Conservation (phyloP, 1,140 invertebrate genomes). For the Drosophila sturtevanti region DNA sequence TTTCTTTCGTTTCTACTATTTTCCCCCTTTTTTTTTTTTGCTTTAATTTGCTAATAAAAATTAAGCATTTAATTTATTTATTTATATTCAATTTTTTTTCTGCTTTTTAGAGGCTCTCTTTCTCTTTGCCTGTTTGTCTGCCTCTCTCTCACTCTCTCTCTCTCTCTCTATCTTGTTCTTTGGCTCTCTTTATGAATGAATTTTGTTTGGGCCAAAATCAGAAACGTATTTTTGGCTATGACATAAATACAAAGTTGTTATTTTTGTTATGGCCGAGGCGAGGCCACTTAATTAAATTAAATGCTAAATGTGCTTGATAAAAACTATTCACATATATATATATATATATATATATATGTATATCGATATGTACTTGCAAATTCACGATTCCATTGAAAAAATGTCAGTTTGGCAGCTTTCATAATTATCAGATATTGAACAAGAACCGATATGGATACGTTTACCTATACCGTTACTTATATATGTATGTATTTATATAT, state of each 20-base stretch:
- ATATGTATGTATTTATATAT: too few species aligned
- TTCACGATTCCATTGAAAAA: conserved; percentile 5
- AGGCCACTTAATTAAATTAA: conserved; percentile 42
- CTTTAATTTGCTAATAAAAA: conserved; percentile 76
- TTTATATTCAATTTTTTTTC: conserved; percentile 38
- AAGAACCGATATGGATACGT: not conserved
- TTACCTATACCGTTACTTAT: too few species aligned
- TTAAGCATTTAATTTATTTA: conserved; percentile 75
- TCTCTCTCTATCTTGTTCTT: not conserved
- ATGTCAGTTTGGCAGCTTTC: not conserved
- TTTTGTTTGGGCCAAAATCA: conserved; percentile 24
- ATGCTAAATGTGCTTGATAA: conserved; percentile 13
- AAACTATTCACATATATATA: not conserved
- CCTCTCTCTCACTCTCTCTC: not conserved
- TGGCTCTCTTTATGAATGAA: conserved; percentile 68
- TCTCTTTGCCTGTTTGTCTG: not conserved
- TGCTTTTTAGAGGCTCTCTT: not conserved
- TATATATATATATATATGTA: not conserved
- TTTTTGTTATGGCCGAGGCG: conserved; percentile 6
- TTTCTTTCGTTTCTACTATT: conserved; percentile 21
- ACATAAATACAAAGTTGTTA: conserved; percentile 57
- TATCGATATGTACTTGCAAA: not conserved
- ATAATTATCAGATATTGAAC: conserved; percentile 3
- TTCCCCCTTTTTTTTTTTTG: conserved; percentile 24
- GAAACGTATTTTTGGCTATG: conserved; percentile 70